These are phyloP conservation scores for Cantharis rufa DNA, from an alignment of 2,888 invertebrate species.

Conservation along the genomic window DNA sequence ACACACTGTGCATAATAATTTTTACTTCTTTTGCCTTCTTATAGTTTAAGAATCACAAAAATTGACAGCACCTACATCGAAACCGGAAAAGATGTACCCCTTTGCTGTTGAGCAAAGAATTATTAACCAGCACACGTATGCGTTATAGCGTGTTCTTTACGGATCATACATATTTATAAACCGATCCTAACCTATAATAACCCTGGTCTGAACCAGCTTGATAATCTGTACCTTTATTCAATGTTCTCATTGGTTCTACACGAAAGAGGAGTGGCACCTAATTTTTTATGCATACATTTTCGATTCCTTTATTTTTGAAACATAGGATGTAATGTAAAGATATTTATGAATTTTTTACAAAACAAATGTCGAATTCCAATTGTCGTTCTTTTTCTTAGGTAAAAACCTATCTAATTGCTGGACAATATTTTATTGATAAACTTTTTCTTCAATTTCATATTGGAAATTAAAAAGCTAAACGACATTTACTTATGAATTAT, in stretches of 20 bases:
- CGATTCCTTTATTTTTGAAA: constrained; percentile 30
- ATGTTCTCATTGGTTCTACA: constrained; percentile 48
- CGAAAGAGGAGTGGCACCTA: constrained; percentile 44
- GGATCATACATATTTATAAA: constrained; percentile 58
- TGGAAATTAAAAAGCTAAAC: not conserved
- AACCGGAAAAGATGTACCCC: constrained; percentile 20
- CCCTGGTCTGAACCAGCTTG: constrained; percentile 52
- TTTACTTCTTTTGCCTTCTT: not conserved
- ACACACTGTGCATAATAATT: not conserved
- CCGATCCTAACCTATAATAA: constrained; percentile 57
- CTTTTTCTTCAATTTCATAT: not conserved
- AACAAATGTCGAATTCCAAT: constrained; percentile 20
- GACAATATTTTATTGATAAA: constrained; percentile 19
- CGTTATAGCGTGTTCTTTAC: constrained; percentile 53
- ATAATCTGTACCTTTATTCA: constrained; percentile 51
- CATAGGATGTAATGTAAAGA: constrained; percentile 24
- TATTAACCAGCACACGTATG: constrained; percentile 35
- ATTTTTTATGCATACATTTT: constrained; percentile 48
- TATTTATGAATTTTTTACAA: constrained; percentile 29
- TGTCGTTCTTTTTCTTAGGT: constrained; percentile 2
- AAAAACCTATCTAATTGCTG: constrained; percentile 14
- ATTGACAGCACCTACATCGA: not conserved
- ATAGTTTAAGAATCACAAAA: not conserved
- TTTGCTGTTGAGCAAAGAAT: constrained; percentile 25
- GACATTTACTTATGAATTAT: not conserved